Base-by-base conservation (phyloP, 1,140 invertebrate genomes). In the Bombus breviceps region DNA sequence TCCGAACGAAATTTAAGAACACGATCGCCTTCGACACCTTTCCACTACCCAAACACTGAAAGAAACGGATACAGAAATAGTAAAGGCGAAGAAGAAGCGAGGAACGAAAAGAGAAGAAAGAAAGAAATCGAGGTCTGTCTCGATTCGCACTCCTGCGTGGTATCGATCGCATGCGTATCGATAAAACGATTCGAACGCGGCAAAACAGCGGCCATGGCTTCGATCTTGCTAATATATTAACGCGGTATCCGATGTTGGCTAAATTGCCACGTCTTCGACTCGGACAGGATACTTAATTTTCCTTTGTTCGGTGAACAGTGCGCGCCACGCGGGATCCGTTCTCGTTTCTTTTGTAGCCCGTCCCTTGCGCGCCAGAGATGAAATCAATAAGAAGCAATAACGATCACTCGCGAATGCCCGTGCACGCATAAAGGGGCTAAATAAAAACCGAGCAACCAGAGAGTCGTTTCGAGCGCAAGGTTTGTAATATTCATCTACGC, bases 221-320 rank as follows among this genome's bases (percentile, higher is more conserved):
- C 75, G 76, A 82, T 87, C 85, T 62, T 32, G 85, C 57, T 89
- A 89, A 89, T 88, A 72, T 81, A 82, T 87, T 82, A 91, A 79
- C 83, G 57, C 18, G 68, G 81, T 73, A 91, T 91, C 90, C 86
- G 90, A 91, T 91, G 81, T 73, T 81, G 79, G 74, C 79, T 86
- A 86, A 88, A 83, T 88, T 81, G 86, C 90, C 68, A 59, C 88
- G 86, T 88, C 90, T 86, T 83, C 69, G 77, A 81, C 69, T 73
- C 68, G 62, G 83, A 89, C 84, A 83, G 83, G 81, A 83, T 82
- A 85, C 90, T 91, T 89, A 89, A 91, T 91, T 91, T 91, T 81
- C 88, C 86, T 91, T 91, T 91, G 90, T 91, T 81, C 81, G 85
- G 41, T 62, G 76, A 82, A 83, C 88, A 73, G 84, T 64, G 43